phyloP scores from a whole-genome alignment of 2,797 vertebrate species.

The Paramormyrops hopkinsi region DNA sequence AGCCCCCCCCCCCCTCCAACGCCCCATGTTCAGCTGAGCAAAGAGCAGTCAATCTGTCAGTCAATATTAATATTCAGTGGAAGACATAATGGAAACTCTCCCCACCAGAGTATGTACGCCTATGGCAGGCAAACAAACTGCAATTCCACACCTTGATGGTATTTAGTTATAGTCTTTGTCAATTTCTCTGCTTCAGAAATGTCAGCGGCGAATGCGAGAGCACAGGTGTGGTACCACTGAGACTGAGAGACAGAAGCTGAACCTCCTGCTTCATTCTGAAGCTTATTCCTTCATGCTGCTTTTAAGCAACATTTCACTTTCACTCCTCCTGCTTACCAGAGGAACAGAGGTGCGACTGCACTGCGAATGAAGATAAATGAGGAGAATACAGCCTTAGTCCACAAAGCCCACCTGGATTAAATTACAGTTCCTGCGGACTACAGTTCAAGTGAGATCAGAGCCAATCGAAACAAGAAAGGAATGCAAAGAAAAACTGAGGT shows the following conservation, averaged over 20 bases:
- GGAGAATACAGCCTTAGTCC: background rate
- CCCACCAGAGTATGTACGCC: too few relatives aligned
- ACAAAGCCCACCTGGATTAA: constrained; percentile 24
- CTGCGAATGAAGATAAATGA: constrained; percentile 40
- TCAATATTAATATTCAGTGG: background rate
- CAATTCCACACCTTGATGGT: background rate
- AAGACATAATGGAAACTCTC: background rate
- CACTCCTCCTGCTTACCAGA: background rate
- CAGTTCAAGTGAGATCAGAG: background rate
- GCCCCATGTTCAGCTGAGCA: background rate
- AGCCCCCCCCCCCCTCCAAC: background rate
- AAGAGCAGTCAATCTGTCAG: background rate
- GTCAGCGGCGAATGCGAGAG: background rate
- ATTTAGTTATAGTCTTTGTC: background rate
- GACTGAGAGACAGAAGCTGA: constrained; percentile 11
- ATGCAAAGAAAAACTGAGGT: background rate
- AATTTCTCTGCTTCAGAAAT: background rate
- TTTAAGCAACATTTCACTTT: constrained; percentile 14
- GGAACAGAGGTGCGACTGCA: constrained; percentile 24
- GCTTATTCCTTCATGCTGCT: background rate
- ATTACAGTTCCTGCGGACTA: background rate
- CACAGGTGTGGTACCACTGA: background rate
- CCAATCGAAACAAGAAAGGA: background rate
- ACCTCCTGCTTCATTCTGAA: background rate
- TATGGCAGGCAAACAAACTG: background rate